Base-by-base conservation (phyloP, 2,888 invertebrate genomes). In the Tenthredo livida region DNA sequence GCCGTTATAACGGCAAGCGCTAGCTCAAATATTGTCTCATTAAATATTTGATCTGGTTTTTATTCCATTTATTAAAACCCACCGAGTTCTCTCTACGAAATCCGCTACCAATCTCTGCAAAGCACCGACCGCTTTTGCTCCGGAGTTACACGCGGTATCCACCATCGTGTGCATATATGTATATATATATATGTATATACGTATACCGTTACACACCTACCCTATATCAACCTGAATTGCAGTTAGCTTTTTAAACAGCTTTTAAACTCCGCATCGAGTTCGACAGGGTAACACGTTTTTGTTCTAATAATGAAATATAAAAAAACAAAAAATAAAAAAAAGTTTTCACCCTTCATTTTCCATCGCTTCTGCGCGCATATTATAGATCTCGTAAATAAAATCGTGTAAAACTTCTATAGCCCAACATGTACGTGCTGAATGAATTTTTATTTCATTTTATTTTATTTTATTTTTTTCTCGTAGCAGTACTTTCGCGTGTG, bases 31-130 rank as follows among this genome's bases (percentile, higher is more conserved):
- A 91, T 91, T 91, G 90, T 90, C 89, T 89, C 89, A 89, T 91
- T 91, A 91, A 91, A 91, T 91, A 91, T 91, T 91, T 91, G 91
- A 91, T 90, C 91, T 88, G 89, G 90, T 91, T 91, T 91, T 91
- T 91, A 90, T 91, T 89, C 91, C 90, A 91, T 91, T 91, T 91
- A 91, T 91, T 91, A 91, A 91, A 91, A 90, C 91, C 90, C 89
- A 88, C 86, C 86, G 85, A 21, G 85, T 67, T 87, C 87, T 88
- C 90, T 89, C 86, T 58, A 84, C 50, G 17, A 58, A 43, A 84
- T 77, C 83, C 70, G 73, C 43, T 50, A 67, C 85, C 75, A 50
- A 77, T 78, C 58, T 50, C 29, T 78, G 37, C 67, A 17, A 33
- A 67, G 67, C 67, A 67, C 73, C 37, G n/a, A 73, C 47, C 21